Base-by-base conservation (phyloP, 2,797 vertebrate species). In the Linurgus olivaceus region DNA sequence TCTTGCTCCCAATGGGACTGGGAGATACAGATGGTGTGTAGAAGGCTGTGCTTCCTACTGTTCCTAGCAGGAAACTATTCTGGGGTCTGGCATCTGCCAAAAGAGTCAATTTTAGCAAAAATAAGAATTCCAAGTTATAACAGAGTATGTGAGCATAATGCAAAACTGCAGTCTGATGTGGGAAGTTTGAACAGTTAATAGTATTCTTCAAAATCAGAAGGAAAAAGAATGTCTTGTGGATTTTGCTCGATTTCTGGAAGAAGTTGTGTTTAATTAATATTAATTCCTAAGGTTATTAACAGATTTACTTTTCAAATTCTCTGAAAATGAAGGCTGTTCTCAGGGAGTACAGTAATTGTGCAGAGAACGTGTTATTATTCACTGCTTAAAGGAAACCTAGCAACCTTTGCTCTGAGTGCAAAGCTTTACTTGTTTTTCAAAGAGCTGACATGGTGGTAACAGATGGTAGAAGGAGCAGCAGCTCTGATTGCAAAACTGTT, bases 231-330 rank as follows among this genome's bases (percentile, higher is more conserved):
- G 18, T 38, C 57, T 85, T 89, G 65, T 40, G 21, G 26, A 3
- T 94, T 86, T 96, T 88, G 66, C 33, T 86, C 38, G 35, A 86
- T 88, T 93, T 94, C 68, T 86, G 37, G 65, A 89, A 93, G 81
- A 89, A 57, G 35, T 51, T 74, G 20, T 47, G 14, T 75, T 93
- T 86, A 83, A 93, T 90, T 80, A 84, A 79, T 89, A 84, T 70
- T 93, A 72, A 86, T 91, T 96, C 92, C 87, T 91, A 75, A 91
- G 85, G 75, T 83, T 94, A 95, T 86, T 92, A 96, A 75, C 68
- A 89, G 94, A 88, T 94, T 96, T 93, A 88, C 88, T 95, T 94
- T 92, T 93, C 73, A 91, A 81, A 90, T 93, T 93, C 81, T 88
- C 66, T 94, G 91, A 81, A 93, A 94, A 92, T 88, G 20, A 91